Evolutionary conservation across 2,888 invertebrate species (phyloP).

Genomic region (Philhelius pedissequus): DNA sequence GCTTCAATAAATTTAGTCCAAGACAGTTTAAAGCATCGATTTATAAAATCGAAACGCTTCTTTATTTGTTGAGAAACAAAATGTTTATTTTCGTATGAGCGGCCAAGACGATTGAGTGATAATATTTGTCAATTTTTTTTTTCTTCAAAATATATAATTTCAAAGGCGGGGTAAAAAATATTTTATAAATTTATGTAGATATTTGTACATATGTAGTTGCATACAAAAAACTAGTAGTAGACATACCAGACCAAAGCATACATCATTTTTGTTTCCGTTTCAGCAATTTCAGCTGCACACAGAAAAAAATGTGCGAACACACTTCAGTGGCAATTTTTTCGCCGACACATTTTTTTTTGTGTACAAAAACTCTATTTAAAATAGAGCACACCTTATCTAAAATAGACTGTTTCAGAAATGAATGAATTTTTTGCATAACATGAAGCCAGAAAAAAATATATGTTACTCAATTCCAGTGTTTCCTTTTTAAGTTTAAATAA

Average conservation of each 20-base stretch:
- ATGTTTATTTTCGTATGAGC: not conserved
- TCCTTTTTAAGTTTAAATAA: too few relatives aligned
- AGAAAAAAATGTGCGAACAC: not conserved
- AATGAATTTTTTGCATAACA: too few relatives aligned
- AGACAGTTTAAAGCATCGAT: not conserved
- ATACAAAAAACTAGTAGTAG: not conserved
- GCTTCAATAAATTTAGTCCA: not conserved
- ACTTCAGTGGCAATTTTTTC: not conserved
- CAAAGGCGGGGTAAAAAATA: too few relatives aligned
- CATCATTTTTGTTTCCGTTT: not conserved
- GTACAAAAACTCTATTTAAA: not conserved
- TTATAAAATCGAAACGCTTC: not conserved
- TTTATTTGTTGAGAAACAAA: not conserved
- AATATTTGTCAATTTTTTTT: conserved; percentile 38
- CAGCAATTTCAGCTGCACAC: not conserved
- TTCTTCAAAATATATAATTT: too few relatives aligned
- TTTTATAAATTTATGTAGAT: too few relatives aligned
- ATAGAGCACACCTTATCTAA: too few relatives aligned
- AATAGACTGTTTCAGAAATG: too few relatives aligned
- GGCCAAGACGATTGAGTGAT: conserved; percentile 9
- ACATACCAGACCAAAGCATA: not conserved
- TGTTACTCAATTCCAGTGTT: too few relatives aligned
- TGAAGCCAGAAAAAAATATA: too few relatives aligned
- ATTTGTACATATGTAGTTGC: too few relatives aligned
- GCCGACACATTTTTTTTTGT: not conserved